Evolutionary conservation across 2,113 vertebrate genomes (phyloP), one percentile per base, ranked within the genome.

Genomic region (Neodontobutis hainanensis): DNA sequence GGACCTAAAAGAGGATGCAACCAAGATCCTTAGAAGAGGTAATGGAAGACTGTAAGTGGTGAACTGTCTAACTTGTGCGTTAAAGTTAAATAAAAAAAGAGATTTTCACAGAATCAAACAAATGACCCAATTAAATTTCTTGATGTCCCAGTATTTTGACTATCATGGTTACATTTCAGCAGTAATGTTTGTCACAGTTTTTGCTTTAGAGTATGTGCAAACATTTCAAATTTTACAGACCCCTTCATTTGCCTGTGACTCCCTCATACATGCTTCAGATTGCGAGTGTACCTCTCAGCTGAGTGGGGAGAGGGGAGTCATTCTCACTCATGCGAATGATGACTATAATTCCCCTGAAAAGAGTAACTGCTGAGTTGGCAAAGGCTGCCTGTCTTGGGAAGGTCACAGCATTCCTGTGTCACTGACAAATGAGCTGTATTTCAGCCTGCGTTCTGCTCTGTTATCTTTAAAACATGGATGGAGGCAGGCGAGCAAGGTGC

Each of bases 361-460:
- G 65, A 62, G 48, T 86, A 86, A 88, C 6, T 14, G 85, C 86
- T 85, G 86, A 90, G 75, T 68, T 34, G 71, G 84, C 78, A 70
- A 61, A 81, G 70, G 58, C 65, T 40, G 65, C 60, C 65, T 70
- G 76, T 79, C 84, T 78, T 11, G 40, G 78, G 81, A 87, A 89
- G 84, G 87, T 89, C 81, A 81, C 62, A 78, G 80, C 46, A 16
- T 77, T 79, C 70, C 65, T 2, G 48, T 61, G 83, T 75, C 77
- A 61, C 73, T 88, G 88, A 87, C 71, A 83, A 88, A 87, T 65
- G 83, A 84, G 80, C 36, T 72, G 56, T 61, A 70, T 78, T 85
- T 78, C 70, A 77, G 71, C 57, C 60, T 43, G 62, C 35, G 82
- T 87, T 89, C 73, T 65, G 80, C 80, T 87, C 77, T 47, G 77